phyloP scores from a whole-genome alignment of 2,888 invertebrate species.

The Melieria crassipennis region DNA sequence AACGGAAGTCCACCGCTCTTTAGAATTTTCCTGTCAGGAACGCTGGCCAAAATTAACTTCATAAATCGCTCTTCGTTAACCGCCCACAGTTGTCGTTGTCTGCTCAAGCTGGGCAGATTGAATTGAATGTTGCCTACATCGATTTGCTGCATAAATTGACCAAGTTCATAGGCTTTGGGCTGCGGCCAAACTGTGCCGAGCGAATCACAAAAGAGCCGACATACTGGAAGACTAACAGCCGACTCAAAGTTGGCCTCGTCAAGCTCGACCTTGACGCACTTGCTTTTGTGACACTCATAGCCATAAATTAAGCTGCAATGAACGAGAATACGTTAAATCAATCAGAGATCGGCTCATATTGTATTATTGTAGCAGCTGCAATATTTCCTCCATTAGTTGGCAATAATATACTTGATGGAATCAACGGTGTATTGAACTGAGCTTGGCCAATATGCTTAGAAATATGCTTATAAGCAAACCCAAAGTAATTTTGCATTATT shows the following conservation, averaged over 20 bases:
- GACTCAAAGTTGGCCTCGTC: constrained; percentile 56
- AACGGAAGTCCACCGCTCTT: constrained; percentile 66
- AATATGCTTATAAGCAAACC: too few relatives aligned
- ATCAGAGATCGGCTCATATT: too few relatives aligned
- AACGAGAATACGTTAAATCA: constrained; percentile 7
- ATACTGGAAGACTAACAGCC: constrained; percentile 66
- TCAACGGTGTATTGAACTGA: too few relatives aligned
- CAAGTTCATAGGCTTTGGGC: constrained; percentile 61
- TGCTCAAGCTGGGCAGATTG: constrained; percentile 49
- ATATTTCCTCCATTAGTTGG: too few relatives aligned
- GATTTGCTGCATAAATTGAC: constrained; percentile 60
- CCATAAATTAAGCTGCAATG: constrained; percentile 55
- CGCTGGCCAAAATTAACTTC: constrained; percentile 54
- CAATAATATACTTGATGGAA: too few relatives aligned
- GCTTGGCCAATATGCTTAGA: too few relatives aligned
- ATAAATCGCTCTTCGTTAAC: constrained; percentile 63
- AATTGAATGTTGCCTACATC: constrained; percentile 63
- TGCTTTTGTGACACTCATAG: constrained; percentile 57
- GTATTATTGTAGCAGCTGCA: too few relatives aligned
- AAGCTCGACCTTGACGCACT: constrained; percentile 60
- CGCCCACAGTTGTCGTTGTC: constrained; percentile 55
- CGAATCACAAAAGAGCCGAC: constrained; percentile 67
- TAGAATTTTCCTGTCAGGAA: constrained; percentile 53
- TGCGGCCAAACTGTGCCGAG: constrained; percentile 67
- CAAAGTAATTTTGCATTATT: too few relatives aligned